These are phyloP conservation scores for Spatulosminthurus flaviceps DNA, from an alignment of 2,888 invertebrate genomes.

Conservation along the genomic window DNA sequence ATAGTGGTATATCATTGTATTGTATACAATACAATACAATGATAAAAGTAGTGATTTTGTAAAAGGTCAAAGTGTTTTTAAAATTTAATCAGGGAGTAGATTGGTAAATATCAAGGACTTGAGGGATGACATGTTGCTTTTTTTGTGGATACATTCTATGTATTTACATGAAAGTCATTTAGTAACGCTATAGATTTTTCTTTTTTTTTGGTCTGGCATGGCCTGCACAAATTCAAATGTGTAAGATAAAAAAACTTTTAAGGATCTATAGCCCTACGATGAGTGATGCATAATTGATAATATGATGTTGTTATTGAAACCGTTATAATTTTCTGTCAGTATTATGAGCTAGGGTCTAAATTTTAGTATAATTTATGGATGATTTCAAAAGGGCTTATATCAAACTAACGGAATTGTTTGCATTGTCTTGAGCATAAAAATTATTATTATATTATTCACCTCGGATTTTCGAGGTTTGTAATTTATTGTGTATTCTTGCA, in stretches of 20 bases:
- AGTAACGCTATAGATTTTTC: too few relatives aligned
- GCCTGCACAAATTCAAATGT: neutral
- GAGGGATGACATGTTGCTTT: neutral
- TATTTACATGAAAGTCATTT: neutral
- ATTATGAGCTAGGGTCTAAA: neutral
- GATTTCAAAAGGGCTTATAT: slow-evolving; percentile 13
- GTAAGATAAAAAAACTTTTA: neutral
- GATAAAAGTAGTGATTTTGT: neutral
- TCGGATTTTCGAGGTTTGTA: too few relatives aligned
- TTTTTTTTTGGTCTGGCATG: too few relatives aligned
- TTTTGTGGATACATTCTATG: too few relatives aligned
- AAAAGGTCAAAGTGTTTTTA: neutral
- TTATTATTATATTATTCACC: neutral
- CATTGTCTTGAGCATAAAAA: neutral
- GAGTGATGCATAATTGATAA: too few relatives aligned
- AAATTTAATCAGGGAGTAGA: slow-evolving; percentile 18
- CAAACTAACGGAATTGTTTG: slow-evolving; percentile 2
- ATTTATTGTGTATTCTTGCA: too few relatives aligned
- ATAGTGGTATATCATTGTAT: neutral
- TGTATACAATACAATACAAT: neutral
- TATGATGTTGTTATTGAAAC: neutral
- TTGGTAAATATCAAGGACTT: neutral
- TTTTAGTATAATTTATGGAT: neutral
- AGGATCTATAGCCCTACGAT: too few relatives aligned
- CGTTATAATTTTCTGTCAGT: neutral